These are phyloP conservation scores for Girardia tigrina DNA, from an alignment of 2,888 invertebrate species.

Conservation along the genomic window DNA sequence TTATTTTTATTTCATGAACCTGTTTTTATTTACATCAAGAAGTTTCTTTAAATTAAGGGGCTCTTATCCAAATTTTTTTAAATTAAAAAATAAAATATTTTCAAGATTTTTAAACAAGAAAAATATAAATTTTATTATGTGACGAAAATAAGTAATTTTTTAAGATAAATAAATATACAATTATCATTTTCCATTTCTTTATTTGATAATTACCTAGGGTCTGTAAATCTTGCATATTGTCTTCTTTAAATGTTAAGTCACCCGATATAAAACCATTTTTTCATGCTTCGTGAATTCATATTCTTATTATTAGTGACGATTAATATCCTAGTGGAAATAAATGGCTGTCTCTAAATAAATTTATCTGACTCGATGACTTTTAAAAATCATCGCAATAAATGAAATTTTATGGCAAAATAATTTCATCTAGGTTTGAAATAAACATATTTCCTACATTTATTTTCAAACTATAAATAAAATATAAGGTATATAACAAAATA, in stretches of 20 bases:
- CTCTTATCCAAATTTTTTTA: too few species aligned
- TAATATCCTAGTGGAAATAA: slow-evolving; percentile 18
- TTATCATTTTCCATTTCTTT: neutral
- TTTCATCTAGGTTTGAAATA: too few species aligned
- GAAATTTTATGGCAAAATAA: neutral
- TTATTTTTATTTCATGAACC: too few species aligned
- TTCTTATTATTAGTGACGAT: slow-evolving; percentile 18
- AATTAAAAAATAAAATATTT: too few species aligned
- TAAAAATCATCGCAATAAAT: slow-evolving; percentile 1
- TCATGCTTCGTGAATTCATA: slow-evolving; percentile 8
- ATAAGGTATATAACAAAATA: too few species aligned
- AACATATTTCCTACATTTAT: too few species aligned
- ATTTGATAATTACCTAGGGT: slow-evolving; percentile 13
- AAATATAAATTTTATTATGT: too few species aligned
- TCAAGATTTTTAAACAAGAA: too few species aligned
- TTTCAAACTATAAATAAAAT: too few species aligned
- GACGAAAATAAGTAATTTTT: too few species aligned
- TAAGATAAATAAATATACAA: neutral
- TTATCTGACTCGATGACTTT: slow-evolving; percentile 7
- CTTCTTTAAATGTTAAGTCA: slow-evolving; percentile 1
- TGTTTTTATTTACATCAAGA: too few species aligned
- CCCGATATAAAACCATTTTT: slow-evolving; percentile 12
- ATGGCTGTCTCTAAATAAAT: slow-evolving; percentile 23
- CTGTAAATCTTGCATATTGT: slow-evolving; percentile 2
- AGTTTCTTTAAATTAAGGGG: too few species aligned